Percentiles rank a stretch among this genome's conserved stretches.
Evolutionary conservation across 37 sponge, comb jelly and placozoan species (phyloP).

Genomic region (Aphrocallistes beatrix): DNA sequence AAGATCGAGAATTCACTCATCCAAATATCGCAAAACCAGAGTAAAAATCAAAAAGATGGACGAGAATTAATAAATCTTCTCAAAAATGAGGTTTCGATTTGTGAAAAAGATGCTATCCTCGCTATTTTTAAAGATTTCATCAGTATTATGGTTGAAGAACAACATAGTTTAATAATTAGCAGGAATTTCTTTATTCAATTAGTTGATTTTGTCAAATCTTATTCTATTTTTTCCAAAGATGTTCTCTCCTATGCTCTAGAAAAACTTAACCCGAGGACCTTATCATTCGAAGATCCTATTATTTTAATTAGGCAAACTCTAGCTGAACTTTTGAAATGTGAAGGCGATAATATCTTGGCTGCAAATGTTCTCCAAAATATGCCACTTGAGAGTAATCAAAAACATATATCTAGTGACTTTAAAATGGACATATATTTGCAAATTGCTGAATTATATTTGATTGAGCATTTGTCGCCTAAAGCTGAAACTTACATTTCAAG

Average conservation of each 20-base stretch:
- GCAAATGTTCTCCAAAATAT: neutral
- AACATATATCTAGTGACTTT: constrained; percentile 38
- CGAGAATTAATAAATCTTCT: neutral
- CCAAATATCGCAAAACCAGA: neutral
- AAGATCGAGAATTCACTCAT: neutral
- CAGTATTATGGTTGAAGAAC: neutral
- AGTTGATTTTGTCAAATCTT: neutral
- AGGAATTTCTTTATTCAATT: neutral
- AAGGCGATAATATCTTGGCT: neutral
- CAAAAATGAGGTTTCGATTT: neutral
- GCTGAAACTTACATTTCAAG: constrained; percentile 93
- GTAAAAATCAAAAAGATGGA: neutral
- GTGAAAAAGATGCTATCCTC: neutral
- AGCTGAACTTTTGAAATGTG: neutral
- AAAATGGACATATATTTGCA: constrained; percentile 89
- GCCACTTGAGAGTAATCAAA: neutral
- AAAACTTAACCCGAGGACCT: neutral
- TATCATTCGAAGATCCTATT: neutral
- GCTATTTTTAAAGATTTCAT: neutral
- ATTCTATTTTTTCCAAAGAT: neutral
- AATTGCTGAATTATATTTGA: constrained; percentile 80
- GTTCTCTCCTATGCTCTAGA: neutral
- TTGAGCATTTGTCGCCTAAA: constrained; percentile 57
- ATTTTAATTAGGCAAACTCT: neutral
- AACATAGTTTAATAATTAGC: neutral